phyloP scores from a whole-genome alignment of 1,140 invertebrate species.

The Tenebrio molitor region DNA sequence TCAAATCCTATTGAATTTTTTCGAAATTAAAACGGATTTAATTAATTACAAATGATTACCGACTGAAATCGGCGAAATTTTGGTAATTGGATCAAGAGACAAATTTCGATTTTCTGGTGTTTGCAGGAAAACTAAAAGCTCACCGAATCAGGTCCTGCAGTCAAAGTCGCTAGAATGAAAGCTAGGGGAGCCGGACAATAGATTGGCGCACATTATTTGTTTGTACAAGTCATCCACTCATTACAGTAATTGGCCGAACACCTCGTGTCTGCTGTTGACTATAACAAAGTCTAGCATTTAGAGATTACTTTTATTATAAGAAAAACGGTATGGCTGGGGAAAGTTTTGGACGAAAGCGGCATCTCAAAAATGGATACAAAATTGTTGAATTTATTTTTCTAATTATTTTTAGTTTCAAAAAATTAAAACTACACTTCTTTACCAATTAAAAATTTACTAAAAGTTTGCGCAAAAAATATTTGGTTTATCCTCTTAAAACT shows the following conservation, averaged over 20 bases:
- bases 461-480: no score
- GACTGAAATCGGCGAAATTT: neutral
- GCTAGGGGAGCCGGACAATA: conserved; percentile 48
- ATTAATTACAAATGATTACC: no score
- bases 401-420: no score
- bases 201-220: conserved; percentile 45
- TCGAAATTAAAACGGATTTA: no score
- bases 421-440: no score
- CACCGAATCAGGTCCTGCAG: conserved; percentile 13
- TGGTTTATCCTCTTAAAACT: no score
- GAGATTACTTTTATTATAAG: conserved; percentile 21
- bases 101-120: neutral
- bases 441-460: no score
- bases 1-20: no score
- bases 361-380: no score
- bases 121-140: conserved; percentile 23
- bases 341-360: neutral
- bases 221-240: conserved; percentile 54
- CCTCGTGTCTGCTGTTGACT: conserved; percentile 46
- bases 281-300: conserved; percentile 32
- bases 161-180: conserved; percentile 13
- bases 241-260: conserved; percentile 50
- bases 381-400: no score
- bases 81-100: neutral
- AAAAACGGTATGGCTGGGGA: conserved; percentile 5